phyloP scores from a whole-genome alignment of 2,113 vertebrate species.

The Pseudopodoces humilis region DNA sequence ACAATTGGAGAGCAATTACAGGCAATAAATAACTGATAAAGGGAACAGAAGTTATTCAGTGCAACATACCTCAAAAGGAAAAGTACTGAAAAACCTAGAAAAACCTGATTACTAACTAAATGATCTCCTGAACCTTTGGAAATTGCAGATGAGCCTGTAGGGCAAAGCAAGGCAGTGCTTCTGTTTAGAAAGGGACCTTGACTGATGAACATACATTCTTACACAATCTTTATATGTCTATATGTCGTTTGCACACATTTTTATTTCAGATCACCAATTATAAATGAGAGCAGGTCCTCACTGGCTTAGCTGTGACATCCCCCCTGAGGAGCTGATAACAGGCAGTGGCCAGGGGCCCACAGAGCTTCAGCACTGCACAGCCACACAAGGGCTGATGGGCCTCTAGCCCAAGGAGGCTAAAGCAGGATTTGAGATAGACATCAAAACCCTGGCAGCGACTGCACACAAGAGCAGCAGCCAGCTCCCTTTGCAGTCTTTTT shows the following conservation, averaged over 20 bases:
- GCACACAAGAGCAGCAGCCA: background rate
- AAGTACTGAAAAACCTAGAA: background rate
- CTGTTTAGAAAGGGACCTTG: background rate
- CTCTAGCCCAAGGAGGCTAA: background rate
- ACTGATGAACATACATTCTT: background rate
- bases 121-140: background rate
- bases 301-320: background rate
- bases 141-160: background rate
- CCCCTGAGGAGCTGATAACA: background rate
- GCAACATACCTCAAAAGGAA: background rate
- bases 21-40: background rate
- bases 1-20: background rate
- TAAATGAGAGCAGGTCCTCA: background rate
- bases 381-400: accelerated
- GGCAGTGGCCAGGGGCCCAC: background rate
- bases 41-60: background rate
- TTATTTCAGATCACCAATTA: background rate
- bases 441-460: background rate
- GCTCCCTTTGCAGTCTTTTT: background rate
- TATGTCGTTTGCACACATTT: background rate
- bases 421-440: background rate
- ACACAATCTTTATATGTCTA: background rate
- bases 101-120: background rate
- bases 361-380: background rate
- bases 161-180: background rate